Evolutionary conservation across 1,140 invertebrate genomes (phyloP), one percentile per base, ranked within the genome.

Genomic region (Lucilia sericata): DNA sequence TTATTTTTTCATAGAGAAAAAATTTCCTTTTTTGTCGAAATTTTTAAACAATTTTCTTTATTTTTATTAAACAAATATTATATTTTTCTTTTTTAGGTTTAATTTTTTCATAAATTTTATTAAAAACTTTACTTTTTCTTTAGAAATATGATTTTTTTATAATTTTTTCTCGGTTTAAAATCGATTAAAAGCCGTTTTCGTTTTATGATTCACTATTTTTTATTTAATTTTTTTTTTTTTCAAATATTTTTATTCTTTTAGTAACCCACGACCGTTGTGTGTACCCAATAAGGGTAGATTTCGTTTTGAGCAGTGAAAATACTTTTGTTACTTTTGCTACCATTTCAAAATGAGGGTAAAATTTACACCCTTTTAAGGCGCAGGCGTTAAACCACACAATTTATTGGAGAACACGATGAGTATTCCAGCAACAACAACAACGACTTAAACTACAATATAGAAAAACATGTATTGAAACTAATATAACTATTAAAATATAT

Each of bases 221-320:
- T 80, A n/a, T 80, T 21, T 49, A n/a, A 49, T 80, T 80, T 80
- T 80, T 78, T 80, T 19, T 49, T 49, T 30, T 30, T 30, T 30
- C 25, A 30, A 30, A 30, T 30, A 30, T 30, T 30, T 30, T 49
- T 49, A n/a, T 78, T 42, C 14, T 60, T 14, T 60, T 60, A n/a
- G 74, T 49, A 14, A 30, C 14, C 65, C 81, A 49, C 42, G 81
- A 30, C 51, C 21, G 81, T 82, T 82, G 51, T 82, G 36, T 70
- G 36, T 70, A 82, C 81, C 81, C 81, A 82, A 30, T 82, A 82
- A 82, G 81, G 81, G 81, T 82, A 82, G 60, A 82, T 36, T 60
- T 65, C 81, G 81, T 82, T 65, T 82, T 82, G 60, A 82, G 21
- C 21, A 34, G 14, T 21, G 17, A 80, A 80, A 49, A 80, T 80